A percentile compares a stretch with the other conserved stretches of the same genome.
Conservation (phyloP, 2,113 vertebrate species). For the Brachypodius melanocephalos region DNA sequence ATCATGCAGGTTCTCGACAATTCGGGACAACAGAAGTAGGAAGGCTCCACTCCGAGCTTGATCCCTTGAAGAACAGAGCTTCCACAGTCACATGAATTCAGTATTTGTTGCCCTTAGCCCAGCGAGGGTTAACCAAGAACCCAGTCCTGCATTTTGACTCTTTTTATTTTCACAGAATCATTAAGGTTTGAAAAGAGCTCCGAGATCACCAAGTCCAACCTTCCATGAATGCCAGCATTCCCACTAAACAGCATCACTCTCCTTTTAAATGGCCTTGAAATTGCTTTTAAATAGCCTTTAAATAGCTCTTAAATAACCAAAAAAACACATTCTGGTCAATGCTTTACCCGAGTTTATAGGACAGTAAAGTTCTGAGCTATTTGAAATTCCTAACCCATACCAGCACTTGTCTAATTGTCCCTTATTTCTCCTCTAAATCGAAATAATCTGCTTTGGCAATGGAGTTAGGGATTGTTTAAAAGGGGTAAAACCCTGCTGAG, state of each 20-base stretch:
- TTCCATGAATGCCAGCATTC: neutral
- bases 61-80: neutral
- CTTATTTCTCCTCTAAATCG: neutral
- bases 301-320: neutral
- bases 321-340: neutral
- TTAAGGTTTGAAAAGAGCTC: neutral
- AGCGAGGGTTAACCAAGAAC: neutral
- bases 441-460: neutral
- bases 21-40: neutral
- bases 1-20: neutral
- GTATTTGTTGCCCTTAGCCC: neutral
- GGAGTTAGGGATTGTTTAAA: neutral
- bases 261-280: neutral
- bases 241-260: neutral
- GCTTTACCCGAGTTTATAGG: neutral
- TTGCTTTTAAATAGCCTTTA: neutral
- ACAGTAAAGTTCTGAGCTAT: neutral
- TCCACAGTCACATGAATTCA: rapidly evolving
- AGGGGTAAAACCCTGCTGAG: neutral
- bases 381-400: neutral
- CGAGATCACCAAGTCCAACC: neutral
- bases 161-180: neutral
- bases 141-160: neutral
- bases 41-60: neutral
- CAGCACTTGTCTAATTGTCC: neutral